Percentiles rank a stretch among this genome's conserved stretches.
Conservation (phyloP, 2,797 vertebrate genomes). For the Gambelia wislizenii region DNA sequence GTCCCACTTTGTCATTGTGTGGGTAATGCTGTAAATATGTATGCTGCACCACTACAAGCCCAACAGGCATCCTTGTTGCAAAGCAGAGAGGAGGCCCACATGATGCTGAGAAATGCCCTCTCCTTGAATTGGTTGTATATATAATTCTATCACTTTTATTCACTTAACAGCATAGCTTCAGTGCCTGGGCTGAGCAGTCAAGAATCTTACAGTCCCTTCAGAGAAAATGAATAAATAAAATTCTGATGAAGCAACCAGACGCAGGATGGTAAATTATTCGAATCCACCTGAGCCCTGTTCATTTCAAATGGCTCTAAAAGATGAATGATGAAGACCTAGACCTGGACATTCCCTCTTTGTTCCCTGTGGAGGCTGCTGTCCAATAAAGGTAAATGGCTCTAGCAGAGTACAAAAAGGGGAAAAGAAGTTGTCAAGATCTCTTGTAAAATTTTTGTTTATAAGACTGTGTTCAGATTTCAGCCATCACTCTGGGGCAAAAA, state of each 20-base stretch:
- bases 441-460: conserved; percentile 49
- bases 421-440: conserved; percentile 41
- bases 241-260: conserved; percentile 77
- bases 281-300: conserved; percentile 72
- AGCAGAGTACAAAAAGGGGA: conserved; percentile 25
- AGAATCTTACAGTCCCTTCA: conserved; percentile 70
- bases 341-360: conserved; percentile 26
- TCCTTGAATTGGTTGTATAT: conserved; percentile 77
- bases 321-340: conserved; percentile 57
- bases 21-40: conserved; percentile 63
- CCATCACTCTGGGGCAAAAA: conserved; percentile 40
- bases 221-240: conserved; percentile 66
- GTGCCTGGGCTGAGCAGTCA: conserved; percentile 74
- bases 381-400: conserved; percentile 54
- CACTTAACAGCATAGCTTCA: conserved; percentile 81
- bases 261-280: conserved; percentile 70
- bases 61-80: conserved; percentile 64
- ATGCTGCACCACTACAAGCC: conserved; percentile 61
- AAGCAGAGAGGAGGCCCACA: conserved; percentile 80
- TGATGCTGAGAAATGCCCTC: conserved; percentile 81
- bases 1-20: conserved; percentile 44
- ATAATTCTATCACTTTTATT: conserved; percentile 85
- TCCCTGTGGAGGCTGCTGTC: conserved; percentile 6
- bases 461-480: conserved; percentile 35
- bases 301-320: conserved; percentile 83